phyloP scores from a whole-genome alignment of 2,888 invertebrate species.

The Dryadula phaetusa region DNA sequence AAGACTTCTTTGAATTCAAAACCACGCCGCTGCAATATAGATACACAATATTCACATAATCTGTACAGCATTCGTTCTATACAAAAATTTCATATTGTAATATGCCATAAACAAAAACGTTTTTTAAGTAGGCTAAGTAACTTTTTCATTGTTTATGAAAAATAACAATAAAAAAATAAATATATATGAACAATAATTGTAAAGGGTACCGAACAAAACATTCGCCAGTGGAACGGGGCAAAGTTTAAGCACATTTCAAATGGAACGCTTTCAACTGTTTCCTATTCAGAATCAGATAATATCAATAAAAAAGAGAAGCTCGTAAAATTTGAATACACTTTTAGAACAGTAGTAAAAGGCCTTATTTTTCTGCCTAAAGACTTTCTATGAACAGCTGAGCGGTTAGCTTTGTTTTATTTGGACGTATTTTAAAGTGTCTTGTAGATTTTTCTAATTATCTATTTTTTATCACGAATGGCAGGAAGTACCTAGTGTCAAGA shows the following conservation, averaged over 20 bases:
- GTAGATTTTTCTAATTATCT: too few relatives aligned
- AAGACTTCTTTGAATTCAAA: background rate
- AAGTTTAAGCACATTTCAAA: conserved; percentile 40
- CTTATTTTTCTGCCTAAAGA: conserved; percentile 3
- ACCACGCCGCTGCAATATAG: background rate
- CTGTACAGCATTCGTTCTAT: too few relatives aligned
- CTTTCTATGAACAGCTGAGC: conserved; percentile 10
- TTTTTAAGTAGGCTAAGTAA: conserved; percentile 1
- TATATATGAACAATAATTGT: conserved; percentile 11
- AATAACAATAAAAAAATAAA: conserved; percentile 6
- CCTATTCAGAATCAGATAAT: conserved; percentile 47
- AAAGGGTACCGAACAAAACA: conserved; percentile 25
- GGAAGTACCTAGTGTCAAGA: too few relatives aligned
- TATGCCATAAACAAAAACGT: background rate
- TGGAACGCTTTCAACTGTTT: conserved; percentile 34
- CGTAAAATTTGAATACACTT: conserved; percentile 50
- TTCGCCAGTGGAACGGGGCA: conserved; percentile 27
- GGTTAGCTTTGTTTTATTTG: too few relatives aligned
- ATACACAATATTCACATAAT: background rate
- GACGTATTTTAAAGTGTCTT: too few relatives aligned
- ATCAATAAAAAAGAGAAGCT: conserved; percentile 51
- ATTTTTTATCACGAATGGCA: too few relatives aligned
- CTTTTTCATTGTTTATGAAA: conserved; percentile 2
- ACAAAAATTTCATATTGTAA: background rate
- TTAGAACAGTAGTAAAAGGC: conserved; percentile 43